Conservation (phyloP, 2,113 vertebrate species). For the Pseudorhombus dupliciocellatus region DNA sequence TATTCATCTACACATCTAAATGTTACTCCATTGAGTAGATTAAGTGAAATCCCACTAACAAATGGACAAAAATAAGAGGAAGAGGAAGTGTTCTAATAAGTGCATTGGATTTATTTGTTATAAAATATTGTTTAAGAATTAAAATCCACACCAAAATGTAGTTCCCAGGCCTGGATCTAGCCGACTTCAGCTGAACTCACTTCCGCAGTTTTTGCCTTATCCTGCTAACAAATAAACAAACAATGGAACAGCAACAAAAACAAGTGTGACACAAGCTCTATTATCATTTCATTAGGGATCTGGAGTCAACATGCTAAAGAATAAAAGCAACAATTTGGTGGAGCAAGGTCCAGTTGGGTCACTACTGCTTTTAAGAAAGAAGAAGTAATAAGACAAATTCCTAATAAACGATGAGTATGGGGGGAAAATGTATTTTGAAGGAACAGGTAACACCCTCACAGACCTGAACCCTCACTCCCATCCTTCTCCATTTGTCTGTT, state of each 20-base stretch:
- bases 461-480: slow-evolving; percentile 2
- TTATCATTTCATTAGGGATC: too few relatives aligned
- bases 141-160: not conserved
- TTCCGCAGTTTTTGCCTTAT: not conserved
- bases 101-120: not conserved
- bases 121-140: not conserved
- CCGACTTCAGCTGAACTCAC: not conserved
- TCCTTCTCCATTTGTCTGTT: slow-evolving; percentile 61
- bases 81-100: too few relatives aligned
- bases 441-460: not conserved
- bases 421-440: too few relatives aligned
- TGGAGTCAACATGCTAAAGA: too few relatives aligned
- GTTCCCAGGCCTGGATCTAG: not conserved
- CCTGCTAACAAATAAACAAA: not conserved
- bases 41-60: too few relatives aligned
- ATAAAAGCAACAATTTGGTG: too few relatives aligned
- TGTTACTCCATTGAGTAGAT: too few relatives aligned
- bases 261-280: too few relatives aligned
- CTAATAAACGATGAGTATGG: too few relatives aligned
- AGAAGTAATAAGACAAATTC: not conserved
- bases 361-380: not conserved
- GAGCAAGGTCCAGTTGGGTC: too few relatives aligned
- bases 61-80: too few relatives aligned
- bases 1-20: too few relatives aligned
- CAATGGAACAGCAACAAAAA: not conserved